These are phyloP conservation scores for Tetramorium alpestre DNA, from an alignment of 1,140 invertebrate species.

Conservation along the genomic window DNA sequence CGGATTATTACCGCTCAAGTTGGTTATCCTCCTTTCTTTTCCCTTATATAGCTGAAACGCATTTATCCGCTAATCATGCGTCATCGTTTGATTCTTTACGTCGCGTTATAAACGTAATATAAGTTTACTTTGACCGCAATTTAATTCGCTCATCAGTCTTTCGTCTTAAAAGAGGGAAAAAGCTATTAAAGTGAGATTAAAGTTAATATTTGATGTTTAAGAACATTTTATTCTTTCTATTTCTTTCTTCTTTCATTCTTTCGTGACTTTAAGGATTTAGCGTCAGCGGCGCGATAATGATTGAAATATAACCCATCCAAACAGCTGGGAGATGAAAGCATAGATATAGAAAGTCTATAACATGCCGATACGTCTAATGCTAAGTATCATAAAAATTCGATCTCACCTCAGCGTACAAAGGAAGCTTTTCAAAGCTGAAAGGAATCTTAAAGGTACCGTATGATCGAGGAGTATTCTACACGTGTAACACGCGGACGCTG, in stretches of 20 bases:
- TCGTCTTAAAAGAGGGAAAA: background rate
- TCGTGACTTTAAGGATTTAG: background rate
- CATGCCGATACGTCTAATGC: background rate
- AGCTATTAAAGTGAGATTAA: conserved; percentile 28
- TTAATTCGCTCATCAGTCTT: background rate
- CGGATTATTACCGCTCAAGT: conserved; percentile 59
- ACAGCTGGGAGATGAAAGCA: background rate
- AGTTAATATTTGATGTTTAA: conserved; percentile 32
- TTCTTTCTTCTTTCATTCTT: background rate
- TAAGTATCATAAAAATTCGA: conserved; percentile 40
- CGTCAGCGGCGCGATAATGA: conserved; percentile 5
- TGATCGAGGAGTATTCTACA: conserved; percentile 39
- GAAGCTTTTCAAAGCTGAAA: background rate
- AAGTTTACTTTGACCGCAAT: background rate
- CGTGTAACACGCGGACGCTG: background rate
- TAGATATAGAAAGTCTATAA: conserved; percentile 11
- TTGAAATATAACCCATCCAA: background rate
- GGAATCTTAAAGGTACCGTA: conserved; percentile 22
- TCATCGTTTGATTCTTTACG: background rate
- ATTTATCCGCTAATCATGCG: conserved; percentile 10
- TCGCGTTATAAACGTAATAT: background rate
- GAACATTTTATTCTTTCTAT: background rate
- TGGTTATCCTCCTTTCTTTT: conserved; percentile 9
- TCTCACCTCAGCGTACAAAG: background rate
- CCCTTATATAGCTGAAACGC: background rate